phyloP scores from a whole-genome alignment of 2,113 vertebrate species.

The Acanthochromis polyacanthus region DNA sequence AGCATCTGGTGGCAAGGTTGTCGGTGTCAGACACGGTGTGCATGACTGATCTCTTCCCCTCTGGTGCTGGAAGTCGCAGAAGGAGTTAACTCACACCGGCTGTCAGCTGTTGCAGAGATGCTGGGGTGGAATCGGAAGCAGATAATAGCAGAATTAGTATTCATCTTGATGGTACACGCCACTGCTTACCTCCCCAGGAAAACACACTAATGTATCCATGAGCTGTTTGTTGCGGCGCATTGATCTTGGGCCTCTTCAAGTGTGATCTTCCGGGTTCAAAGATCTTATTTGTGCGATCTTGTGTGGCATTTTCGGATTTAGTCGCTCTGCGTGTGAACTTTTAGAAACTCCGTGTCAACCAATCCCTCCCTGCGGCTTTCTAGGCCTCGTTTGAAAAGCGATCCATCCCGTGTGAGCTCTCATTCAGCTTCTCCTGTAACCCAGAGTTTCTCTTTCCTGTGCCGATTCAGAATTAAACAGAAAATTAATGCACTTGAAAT shows the following conservation, averaged over 20 bases:
- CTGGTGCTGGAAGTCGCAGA: conserved; percentile 48
- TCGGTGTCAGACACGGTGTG: conserved; percentile 74
- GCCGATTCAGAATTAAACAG: neutral
- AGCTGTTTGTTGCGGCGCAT: conserved; percentile 34
- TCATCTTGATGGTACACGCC: conserved; percentile 41
- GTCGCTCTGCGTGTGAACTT: conserved; percentile 37
- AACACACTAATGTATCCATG: conserved; percentile 22
- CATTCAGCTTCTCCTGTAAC: conserved; percentile 43
- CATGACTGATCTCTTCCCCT: conserved; percentile 70
- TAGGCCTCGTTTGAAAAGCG: conserved; percentile 54
- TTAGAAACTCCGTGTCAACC: conserved; percentile 37
- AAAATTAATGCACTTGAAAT: too few relatives aligned
- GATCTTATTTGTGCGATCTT: conserved; percentile 36
- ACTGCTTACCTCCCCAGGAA: conserved; percentile 21
- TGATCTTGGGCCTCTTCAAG: conserved; percentile 9
- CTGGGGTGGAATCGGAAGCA: conserved; percentile 26
- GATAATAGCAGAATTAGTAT: conserved; percentile 65
- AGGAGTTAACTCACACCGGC: conserved; percentile 68
- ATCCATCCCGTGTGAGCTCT: conserved; percentile 50
- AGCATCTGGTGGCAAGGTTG: conserved; percentile 82
- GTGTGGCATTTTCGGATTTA: conserved; percentile 34
- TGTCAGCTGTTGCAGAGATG: conserved; percentile 59
- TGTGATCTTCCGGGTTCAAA: conserved; percentile 24
- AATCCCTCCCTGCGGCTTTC: conserved; percentile 28
- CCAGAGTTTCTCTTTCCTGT: conserved; percentile 28